These are phyloP conservation scores for Pseudorhiza aurosa DNA, from an alignment of 30 jellyfish, hydroid and myxozoan genomes.

Conservation along the genomic window DNA sequence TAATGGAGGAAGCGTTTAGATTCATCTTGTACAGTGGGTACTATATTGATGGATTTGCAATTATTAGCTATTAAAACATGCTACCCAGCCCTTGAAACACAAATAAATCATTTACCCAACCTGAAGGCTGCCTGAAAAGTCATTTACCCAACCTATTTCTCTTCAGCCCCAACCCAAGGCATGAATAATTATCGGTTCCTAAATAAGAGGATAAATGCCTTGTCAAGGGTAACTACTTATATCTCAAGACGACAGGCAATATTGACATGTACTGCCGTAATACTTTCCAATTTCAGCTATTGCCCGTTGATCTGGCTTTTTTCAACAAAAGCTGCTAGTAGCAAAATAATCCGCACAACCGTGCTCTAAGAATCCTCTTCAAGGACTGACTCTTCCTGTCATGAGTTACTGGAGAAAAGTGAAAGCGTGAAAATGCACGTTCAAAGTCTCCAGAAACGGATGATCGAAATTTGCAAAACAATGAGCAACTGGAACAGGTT, in stretches of 20 bases:
- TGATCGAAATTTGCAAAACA: too few relatives aligned
- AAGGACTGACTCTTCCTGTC: constrained; percentile 13
- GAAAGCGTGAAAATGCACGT: constrained; percentile 25
- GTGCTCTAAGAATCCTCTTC: constrained; percentile 17
- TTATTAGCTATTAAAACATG: too few relatives aligned
- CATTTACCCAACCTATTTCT: too few relatives aligned
- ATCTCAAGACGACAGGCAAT: constrained; percentile 4
- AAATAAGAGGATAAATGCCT: not conserved
- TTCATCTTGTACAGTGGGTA: constrained; percentile 2
- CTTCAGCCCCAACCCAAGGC: too few relatives aligned
- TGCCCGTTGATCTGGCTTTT: constrained; percentile 20
- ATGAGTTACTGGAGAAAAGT: constrained; percentile 14
- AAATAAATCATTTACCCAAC: too few relatives aligned
- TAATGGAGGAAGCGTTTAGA: constrained; percentile 12
- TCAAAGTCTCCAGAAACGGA: constrained; percentile 5
- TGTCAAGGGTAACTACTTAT: not conserved
- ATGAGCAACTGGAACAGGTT: too few relatives aligned
- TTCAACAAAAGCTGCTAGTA: constrained; percentile 1
- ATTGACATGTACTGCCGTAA: constrained; percentile 3
- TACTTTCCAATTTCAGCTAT: constrained; percentile 5
- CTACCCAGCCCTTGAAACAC: too few relatives aligned
- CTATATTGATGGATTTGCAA: not conserved
- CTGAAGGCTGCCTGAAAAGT: too few relatives aligned
- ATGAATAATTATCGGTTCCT: not conserved
- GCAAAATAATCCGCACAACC: constrained; percentile 10